Base-by-base conservation (phyloP, 2,113 vertebrate genomes). In the Ammodytes dubius region DNA sequence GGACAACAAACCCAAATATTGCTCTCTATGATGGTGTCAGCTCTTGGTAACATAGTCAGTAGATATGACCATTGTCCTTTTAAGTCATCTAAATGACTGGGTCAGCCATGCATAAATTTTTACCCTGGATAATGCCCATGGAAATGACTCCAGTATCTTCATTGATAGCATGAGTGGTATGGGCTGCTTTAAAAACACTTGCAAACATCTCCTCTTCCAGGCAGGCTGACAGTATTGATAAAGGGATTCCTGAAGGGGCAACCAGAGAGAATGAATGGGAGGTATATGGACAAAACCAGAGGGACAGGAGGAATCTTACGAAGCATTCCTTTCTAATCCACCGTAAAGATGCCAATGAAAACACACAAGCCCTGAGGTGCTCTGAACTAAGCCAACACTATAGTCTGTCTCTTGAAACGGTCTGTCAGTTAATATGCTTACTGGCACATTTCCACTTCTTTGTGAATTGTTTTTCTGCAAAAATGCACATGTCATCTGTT, bases 271-370 rank as follows among this genome's bases (percentile, higher is more conserved):
- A 92, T 82, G 82, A 89, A 84, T 88, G 85, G 77, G 90, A 90
- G 88, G 74, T 87, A 84, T 87, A 84, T 69, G 79, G 86, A 94
- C 93, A 94, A 92, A 91, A 89, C 85, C 83, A 88, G 83, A 81
- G 86, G 83, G 87, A 90, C 81, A 90, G 85, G 80, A 91, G 80
- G 86, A 91, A 90, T 91, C 90, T 94, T 91, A 90, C 76, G 82
- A 92, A 89, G 92, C 92, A 95, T 95, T 95, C 94, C 93, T 91
- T 79, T 87, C 89, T 93, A 94, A 94, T 93, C 92, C 91, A 91
- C 90, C 84, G 70, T 92, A 91, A 93, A 91, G 88, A 92, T 90
- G 87, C 87, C 81, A 92, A 85, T 89, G 87, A 92, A 91, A 90
- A 91, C 90, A 91, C 90, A 91, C 75, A 46, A 58, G 82, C 83